Percentiles rank a stretch among this genome's conserved stretches.
phyloP scores from a whole-genome alignment of 2,797 vertebrate genomes.

The Tenualosa ilisha region DNA sequence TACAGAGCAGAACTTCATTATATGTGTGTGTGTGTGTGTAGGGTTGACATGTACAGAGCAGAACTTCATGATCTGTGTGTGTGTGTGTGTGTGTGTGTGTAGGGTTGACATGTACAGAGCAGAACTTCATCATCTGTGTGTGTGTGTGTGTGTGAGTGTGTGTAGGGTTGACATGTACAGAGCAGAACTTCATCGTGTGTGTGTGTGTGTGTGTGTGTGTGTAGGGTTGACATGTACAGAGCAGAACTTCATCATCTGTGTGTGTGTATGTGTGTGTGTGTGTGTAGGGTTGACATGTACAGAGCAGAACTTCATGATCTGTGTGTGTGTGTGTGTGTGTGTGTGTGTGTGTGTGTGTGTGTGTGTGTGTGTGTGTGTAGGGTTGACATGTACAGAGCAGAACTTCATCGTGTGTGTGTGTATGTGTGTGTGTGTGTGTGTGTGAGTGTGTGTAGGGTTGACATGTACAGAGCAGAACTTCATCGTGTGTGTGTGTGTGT shows the following conservation, averaged over 20 bases:
- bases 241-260: not conserved
- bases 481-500: not conserved
- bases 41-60: no score
- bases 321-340: no score
- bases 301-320: not conserved
- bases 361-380: not conserved
- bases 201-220: constrained; percentile 6
- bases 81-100: not conserved
- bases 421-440: constrained; percentile 14
- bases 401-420: not conserved
- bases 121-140: not conserved
- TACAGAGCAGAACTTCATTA: no score
- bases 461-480: not conserved
- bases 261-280: not conserved
- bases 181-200: not conserved
- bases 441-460: not conserved
- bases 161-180: not conserved
- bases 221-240: not conserved
- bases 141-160: constrained; percentile 2
- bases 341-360: not conserved
- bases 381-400: no score
- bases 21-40: not conserved
- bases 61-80: no score
- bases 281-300: not conserved
- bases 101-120: not conserved